Conservation (phyloP, 2,113 vertebrate species). For the Burhinus bistriatus region DNA sequence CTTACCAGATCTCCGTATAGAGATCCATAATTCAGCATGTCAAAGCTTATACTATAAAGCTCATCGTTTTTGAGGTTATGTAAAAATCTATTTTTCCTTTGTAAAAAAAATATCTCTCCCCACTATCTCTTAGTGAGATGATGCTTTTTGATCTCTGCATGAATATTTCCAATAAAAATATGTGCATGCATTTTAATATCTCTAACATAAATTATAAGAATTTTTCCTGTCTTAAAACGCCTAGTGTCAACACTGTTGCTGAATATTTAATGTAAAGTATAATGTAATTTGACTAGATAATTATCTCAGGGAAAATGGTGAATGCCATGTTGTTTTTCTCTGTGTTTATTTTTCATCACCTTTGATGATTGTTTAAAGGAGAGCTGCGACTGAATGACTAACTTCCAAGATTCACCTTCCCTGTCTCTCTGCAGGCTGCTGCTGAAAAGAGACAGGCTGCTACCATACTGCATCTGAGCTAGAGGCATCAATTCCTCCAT, state of each 20-base stretch:
- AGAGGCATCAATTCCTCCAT: neutral
- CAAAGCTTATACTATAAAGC: neutral
- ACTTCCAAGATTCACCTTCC: neutral
- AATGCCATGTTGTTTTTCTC: neutral
- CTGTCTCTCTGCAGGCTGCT: neutral
- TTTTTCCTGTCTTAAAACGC: neutral
- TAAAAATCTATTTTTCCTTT: neutral
- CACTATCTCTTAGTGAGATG: neutral
- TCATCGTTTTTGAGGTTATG: neutral
- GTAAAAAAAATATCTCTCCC: neutral
- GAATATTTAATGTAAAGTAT: constrained; percentile 7
- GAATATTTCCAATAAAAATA: neutral
- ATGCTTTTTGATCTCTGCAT: constrained; percentile 1
- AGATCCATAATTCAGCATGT: neutral
- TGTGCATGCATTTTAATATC: neutral
- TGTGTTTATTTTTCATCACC: neutral
- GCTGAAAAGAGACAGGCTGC: neutral
- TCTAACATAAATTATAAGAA: neutral
- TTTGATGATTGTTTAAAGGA: constrained; percentile 17
- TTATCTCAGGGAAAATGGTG: neutral
- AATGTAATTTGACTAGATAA: constrained; percentile 16
- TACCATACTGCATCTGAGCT: neutral
- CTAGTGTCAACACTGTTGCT: neutral
- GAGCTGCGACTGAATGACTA: neutral
- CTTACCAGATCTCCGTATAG: neutral